Evolutionary conservation across 2,113 vertebrate genomes (phyloP).

Genomic region (Psilopogon haemacephalus): DNA sequence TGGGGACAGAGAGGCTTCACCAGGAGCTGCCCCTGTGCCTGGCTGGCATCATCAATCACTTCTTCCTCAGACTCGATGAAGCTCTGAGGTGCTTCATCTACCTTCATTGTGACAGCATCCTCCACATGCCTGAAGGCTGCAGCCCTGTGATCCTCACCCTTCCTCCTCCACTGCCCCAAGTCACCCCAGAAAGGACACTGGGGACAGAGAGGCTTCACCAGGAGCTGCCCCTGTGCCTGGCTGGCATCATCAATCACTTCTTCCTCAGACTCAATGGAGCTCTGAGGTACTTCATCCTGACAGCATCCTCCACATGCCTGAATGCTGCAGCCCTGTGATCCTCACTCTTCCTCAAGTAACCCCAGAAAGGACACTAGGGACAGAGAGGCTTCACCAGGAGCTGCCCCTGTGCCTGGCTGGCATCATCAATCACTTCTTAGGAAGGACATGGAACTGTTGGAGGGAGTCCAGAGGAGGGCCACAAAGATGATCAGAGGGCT

Average conservation of each 20-base stretch:
- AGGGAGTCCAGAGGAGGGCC: too few relatives aligned
- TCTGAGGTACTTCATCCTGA: too few relatives aligned
- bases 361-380: too few relatives aligned
- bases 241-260: accelerated
- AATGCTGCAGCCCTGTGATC: too few relatives aligned
- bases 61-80: not conserved
- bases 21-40: not conserved
- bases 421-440: too few relatives aligned
- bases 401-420: too few relatives aligned
- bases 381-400: too few relatives aligned
- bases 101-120: not conserved
- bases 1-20: accelerated
- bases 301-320: too few relatives aligned
- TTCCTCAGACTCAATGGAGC: accelerated
- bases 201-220: not conserved
- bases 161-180: not conserved
- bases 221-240: not conserved
- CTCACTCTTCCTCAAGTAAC: too few relatives aligned
- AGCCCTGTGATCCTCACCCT: not conserved
- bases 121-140: not conserved
- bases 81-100: not conserved
- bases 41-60: accelerated
- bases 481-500: too few relatives aligned
- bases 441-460: too few relatives aligned
- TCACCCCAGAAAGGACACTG: accelerated